These are phyloP conservation scores for Drosophila helvetica DNA, from an alignment of 2,888 invertebrate species.

Conservation along the genomic window DNA sequence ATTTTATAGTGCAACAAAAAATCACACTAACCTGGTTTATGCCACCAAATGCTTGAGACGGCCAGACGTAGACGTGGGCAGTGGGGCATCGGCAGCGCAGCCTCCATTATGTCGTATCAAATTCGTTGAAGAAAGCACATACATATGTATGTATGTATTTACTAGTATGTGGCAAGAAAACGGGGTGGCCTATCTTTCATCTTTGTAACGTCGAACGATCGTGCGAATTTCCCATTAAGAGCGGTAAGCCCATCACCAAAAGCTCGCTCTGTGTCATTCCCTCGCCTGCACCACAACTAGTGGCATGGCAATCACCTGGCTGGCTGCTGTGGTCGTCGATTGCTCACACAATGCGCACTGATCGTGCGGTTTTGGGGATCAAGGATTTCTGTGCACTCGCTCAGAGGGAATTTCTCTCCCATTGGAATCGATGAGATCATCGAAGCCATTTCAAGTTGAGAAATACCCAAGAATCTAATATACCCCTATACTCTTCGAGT, in stretches of 20 bases:
- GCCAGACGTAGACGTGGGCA: constrained; percentile 1
- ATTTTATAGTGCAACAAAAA: constrained; percentile 69
- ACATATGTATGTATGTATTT: constrained; percentile 17
- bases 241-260: constrained; percentile 21
- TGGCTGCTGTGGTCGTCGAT: constrained; percentile 6
- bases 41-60: constrained; percentile 56
- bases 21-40: constrained; percentile 76
- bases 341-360: not conserved
- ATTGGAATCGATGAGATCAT: constrained; percentile 15
- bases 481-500: no score
- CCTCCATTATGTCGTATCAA: constrained; percentile 55
- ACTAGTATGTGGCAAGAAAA: constrained; percentile 21
- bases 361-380: not conserved
- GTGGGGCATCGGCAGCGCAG: constrained; percentile 20
- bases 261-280: not conserved
- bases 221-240: constrained; percentile 59
- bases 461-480: no score
- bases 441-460: not conserved
- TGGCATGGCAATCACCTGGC: constrained; percentile 2
- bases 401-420: not conserved
- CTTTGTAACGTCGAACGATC: constrained; percentile 50
- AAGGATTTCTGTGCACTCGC: constrained; percentile 11
- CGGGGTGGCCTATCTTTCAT: constrained; percentile 44
- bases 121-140: constrained; percentile 56
- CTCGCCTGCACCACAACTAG: not conserved